phyloP scores from a whole-genome alignment of 2,113 vertebrate species.

The Motacilla alba region DNA sequence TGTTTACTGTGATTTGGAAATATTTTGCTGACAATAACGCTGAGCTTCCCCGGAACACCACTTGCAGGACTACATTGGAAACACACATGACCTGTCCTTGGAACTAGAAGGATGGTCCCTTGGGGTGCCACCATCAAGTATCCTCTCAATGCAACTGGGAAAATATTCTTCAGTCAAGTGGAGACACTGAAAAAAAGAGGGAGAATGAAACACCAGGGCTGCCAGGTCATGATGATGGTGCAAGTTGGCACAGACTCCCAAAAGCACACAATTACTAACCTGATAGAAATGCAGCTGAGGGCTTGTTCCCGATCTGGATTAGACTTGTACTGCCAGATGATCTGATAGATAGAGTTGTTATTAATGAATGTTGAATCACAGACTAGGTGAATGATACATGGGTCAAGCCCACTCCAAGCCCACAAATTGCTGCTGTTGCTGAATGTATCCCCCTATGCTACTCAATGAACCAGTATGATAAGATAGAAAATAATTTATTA shows the following conservation, averaged over 20 bases:
- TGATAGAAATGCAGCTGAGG: neutral
- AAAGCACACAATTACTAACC: neutral
- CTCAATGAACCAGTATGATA: neutral
- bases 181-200: neutral
- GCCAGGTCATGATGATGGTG: neutral
- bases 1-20: neutral
- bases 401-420: neutral
- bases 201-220: neutral
- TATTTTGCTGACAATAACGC: neutral
- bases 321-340: neutral
- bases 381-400: neutral
- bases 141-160: neutral
- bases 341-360: neutral
- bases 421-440: neutral
- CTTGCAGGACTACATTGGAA: neutral
- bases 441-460: neutral
- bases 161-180: fast-evolving
- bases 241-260: neutral
- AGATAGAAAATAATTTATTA: neutral
- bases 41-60: neutral
- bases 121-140: neutral
- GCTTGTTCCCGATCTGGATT: neutral
- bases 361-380: neutral
- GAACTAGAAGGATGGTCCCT: neutral
- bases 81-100: neutral